Percentiles rank a stretch among this genome's conserved stretches.
phyloP scores from a whole-genome alignment of 2,888 invertebrate species.

The Xestia rhomboidea region DNA sequence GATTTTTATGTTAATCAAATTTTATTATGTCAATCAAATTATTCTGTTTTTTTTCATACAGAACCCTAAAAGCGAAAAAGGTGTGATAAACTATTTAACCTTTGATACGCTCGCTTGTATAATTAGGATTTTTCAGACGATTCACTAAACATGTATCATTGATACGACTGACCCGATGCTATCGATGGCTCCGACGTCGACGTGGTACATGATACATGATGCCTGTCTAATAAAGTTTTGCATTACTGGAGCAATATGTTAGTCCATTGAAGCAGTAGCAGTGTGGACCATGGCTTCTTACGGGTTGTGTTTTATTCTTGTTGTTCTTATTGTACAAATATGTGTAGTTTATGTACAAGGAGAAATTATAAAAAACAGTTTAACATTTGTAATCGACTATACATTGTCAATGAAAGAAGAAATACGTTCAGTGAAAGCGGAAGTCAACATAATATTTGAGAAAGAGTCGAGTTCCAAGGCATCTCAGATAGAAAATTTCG shows the following conservation, averaged over 20 bases:
- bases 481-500: constrained; percentile 79
- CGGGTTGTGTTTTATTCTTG: constrained; percentile 14
- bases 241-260: neutral
- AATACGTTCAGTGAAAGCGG: constrained; percentile 74
- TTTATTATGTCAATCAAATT: neutral
- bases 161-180: neutral
- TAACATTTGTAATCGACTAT: constrained; percentile 82
- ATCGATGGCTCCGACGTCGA: neutral
- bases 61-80: neutral
- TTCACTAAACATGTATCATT: neutral
- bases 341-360: constrained; percentile 49
- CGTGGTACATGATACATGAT: constrained; percentile 10
- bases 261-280: constrained; percentile 15
- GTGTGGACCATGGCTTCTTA: constrained; percentile 40
- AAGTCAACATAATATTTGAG: constrained; percentile 77
- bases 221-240: constrained; percentile 26
- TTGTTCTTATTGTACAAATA: constrained; percentile 9
- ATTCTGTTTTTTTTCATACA: neutral
- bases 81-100: neutral
- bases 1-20: too few species aligned
- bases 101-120: neutral
- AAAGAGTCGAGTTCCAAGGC: constrained; percentile 73
- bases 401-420: constrained; percentile 80
- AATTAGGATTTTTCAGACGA: neutral
- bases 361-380: constrained; percentile 73